These are phyloP conservation scores for Anarsia innoxiella DNA, from an alignment of 2,888 invertebrate genomes.

Conservation along the genomic window DNA sequence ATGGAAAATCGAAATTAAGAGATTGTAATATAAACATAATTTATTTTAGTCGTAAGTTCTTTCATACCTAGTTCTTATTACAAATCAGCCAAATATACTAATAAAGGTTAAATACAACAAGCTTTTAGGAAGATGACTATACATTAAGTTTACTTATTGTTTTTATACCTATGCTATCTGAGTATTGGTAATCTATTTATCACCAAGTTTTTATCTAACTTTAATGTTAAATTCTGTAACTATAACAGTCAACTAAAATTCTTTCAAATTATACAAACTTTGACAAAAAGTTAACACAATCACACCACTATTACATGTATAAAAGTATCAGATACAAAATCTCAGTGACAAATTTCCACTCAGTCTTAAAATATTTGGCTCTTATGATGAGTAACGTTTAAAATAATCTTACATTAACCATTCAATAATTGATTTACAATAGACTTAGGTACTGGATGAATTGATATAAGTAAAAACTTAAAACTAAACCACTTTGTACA, in stretches of 20 bases:
- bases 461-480: constrained; percentile 26
- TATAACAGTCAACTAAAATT: no score
- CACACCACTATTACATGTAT: no score
- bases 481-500: constrained; percentile 41
- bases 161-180: constrained; percentile 2
- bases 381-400: constrained; percentile 61
- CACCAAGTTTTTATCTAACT: constrained; percentile 1
- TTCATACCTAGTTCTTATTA: constrained; percentile 32
- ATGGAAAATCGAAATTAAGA: constrained; percentile 46
- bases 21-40: constrained; percentile 47
- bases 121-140: constrained; percentile 9
- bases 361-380: constrained; percentile 74
- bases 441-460: constrained; percentile 2
- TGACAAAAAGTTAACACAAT: background rate
- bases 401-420: constrained; percentile 24
- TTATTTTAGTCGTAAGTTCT: constrained; percentile 53
- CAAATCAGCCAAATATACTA: constrained; percentile 25
- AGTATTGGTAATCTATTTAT: constrained; percentile 4
- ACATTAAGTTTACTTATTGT: constrained; percentile 11
- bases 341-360: constrained; percentile 51
- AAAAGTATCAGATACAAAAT: no score
- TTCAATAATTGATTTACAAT: constrained; percentile 25
- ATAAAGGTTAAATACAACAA: constrained; percentile 7
- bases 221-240: no score
- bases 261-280: background rate